Conservation (phyloP, 2,888 invertebrate genomes). For the Corbicula japonica region DNA sequence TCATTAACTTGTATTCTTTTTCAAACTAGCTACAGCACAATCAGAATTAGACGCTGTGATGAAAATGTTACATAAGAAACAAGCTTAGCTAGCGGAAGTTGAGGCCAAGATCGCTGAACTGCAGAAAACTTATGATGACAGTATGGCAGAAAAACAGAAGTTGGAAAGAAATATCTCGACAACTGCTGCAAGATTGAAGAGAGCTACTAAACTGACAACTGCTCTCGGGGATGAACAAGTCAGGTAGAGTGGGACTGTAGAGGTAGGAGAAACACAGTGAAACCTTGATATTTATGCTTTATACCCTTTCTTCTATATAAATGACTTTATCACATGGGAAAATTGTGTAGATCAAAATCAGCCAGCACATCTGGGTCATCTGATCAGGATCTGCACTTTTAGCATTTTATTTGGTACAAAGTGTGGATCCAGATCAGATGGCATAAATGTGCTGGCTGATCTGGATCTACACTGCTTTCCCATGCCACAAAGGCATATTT, state of each 20-base stretch:
- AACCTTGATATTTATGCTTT: too few relatives aligned
- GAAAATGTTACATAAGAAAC: conserved; percentile 92
- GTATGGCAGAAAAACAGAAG: conserved; percentile 90
- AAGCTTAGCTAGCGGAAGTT: conserved; percentile 93
- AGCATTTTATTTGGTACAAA: too few relatives aligned
- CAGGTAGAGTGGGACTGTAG: conserved; percentile 93
- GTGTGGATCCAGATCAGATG: too few relatives aligned
- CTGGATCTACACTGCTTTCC: too few relatives aligned
- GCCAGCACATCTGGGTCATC: too few relatives aligned
- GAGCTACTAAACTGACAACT: conserved; percentile 94
- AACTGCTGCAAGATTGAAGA: conserved; percentile 92
- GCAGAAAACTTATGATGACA: conserved; percentile 86
- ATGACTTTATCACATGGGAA: too few relatives aligned
- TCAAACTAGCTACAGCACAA: conserved; percentile 89
- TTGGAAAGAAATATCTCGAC: conserved; percentile 92
- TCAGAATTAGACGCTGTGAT: conserved; percentile 92
- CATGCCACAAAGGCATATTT: too few relatives aligned
- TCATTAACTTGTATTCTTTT: background rate
- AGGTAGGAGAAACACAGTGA: too few relatives aligned
- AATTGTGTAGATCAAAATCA: too few relatives aligned
- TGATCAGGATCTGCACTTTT: too few relatives aligned
- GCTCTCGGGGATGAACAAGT: conserved; percentile 95
- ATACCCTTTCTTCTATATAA: too few relatives aligned
- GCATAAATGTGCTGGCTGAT: too few relatives aligned
- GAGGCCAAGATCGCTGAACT: conserved; percentile 90